These are phyloP conservation scores for Limnephilus marmoratus DNA, from an alignment of 2,888 invertebrate species.

Conservation along the genomic window DNA sequence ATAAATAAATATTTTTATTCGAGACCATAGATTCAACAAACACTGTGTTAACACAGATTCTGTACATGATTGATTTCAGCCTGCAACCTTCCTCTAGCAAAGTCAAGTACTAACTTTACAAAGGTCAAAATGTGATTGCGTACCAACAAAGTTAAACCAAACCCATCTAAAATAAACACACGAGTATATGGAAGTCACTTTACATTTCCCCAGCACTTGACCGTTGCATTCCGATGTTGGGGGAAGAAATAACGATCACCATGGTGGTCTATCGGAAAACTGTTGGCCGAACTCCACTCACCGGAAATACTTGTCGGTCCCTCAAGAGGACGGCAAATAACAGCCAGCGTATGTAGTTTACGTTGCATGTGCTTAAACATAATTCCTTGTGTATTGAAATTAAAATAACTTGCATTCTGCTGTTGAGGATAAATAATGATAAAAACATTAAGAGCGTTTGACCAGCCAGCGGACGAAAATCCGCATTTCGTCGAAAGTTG, in stretches of 20 bases:
- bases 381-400: background rate
- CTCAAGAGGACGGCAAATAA: background rate
- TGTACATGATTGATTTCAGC: background rate
- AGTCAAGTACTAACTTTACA: background rate
- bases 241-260: background rate
- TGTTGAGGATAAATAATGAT: no score
- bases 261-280: background rate
- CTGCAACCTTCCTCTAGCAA: background rate
- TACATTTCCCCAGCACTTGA: background rate
- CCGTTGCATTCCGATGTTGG: background rate
- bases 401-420: no score
- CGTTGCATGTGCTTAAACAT: background rate
- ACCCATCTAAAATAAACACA: background rate
- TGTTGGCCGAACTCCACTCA: background rate
- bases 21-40: background rate
- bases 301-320: background rate
- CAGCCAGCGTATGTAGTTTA: background rate
- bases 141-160: background rate
- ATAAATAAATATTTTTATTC: background rate
- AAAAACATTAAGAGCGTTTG: no score
- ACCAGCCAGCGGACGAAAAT: no score
- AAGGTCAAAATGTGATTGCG: background rate
- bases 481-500: no score
- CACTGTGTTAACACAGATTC: no score
- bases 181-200: background rate